Conservation (phyloP, 2,888 invertebrate genomes). For the Dysmachus trigonus region DNA sequence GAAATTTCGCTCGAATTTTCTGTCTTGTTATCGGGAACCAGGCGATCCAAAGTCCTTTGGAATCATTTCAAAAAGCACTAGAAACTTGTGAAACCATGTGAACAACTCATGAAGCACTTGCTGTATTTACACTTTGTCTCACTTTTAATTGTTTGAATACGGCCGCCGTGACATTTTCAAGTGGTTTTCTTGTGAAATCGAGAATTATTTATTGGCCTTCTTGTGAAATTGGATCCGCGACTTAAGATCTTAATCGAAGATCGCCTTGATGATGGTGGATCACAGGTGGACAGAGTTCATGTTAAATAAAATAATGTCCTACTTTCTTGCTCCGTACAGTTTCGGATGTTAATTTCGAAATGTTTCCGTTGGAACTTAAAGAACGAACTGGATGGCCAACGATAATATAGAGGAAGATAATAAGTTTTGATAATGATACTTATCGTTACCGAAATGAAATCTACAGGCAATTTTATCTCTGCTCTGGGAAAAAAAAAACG, state of each 20-base stretch:
- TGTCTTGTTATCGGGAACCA: not conserved
- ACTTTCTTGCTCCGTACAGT: not conserved
- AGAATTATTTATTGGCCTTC: slow-evolving; percentile 23
- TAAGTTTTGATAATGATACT: slow-evolving; percentile 64
- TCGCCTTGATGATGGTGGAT: not conserved
- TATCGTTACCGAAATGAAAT: slow-evolving; percentile 57
- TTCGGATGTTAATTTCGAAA: not conserved
- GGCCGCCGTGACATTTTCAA: slow-evolving; percentile 11
- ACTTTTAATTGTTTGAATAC: slow-evolving; percentile 21
- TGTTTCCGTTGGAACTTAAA: slow-evolving; percentile 2
- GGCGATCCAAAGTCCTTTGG: slow-evolving; percentile 8
- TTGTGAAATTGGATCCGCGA: not conserved
- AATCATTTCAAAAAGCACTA: slow-evolving; percentile 15
- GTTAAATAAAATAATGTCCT: not conserved
- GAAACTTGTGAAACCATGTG: slow-evolving; percentile 2
- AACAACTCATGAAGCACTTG: not conserved
- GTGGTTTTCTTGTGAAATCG: slow-evolving; percentile 8
- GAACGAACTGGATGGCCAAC: slow-evolving; percentile 50
- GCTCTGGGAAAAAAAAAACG: slow-evolving; percentile 41
- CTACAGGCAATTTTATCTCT: slow-evolving; percentile 49
- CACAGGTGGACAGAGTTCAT: not conserved
- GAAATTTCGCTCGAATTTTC: not conserved
- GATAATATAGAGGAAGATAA: slow-evolving; percentile 61
- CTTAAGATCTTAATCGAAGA: slow-evolving; percentile 9
- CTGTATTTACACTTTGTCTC: slow-evolving; percentile 28